Conservation (phyloP, 30 jellyfish, hydroid and myxozoan genomes). For the Hydractinia echinata region DNA sequence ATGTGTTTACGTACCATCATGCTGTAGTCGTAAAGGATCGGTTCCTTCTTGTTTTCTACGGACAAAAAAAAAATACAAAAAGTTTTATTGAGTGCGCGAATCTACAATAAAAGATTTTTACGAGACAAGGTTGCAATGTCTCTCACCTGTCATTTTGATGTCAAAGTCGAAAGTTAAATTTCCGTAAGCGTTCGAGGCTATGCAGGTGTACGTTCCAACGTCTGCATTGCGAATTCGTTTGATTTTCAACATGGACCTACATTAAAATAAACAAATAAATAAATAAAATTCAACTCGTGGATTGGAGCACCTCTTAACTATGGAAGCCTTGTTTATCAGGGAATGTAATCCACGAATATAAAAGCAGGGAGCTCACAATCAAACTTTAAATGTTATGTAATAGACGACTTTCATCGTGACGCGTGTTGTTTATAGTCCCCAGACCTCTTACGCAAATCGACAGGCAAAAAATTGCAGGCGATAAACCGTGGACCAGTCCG, state of each 20-base stretch:
- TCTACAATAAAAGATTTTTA: not conserved
- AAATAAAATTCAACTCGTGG: not conserved
- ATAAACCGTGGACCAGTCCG: too few relatives aligned
- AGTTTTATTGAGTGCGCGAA: too few relatives aligned
- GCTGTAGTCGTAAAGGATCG: constrained; percentile 55
- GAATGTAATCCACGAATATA: too few relatives aligned
- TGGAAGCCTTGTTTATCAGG: too few relatives aligned
- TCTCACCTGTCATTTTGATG: constrained; percentile 25
- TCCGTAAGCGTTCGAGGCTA: constrained; percentile 72
- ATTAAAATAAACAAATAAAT: not conserved
- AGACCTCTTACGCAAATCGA: too few relatives aligned
- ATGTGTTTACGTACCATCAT: constrained; percentile 60
- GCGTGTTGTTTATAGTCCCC: too few relatives aligned
- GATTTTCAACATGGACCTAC: constrained; percentile 56
- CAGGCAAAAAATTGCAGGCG: too few relatives aligned
- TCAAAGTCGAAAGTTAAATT: constrained; percentile 65
- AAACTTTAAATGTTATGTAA: too few relatives aligned
- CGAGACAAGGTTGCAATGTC: not conserved
- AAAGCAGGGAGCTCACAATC: too few relatives aligned
- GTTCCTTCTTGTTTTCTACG: constrained; percentile 31
- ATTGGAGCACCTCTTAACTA: not conserved
- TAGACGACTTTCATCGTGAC: too few relatives aligned
- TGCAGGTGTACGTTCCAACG: constrained; percentile 79
- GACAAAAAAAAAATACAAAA: not conserved
- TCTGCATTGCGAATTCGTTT: constrained; percentile 66